These are phyloP conservation scores for Suricata suricatta DNA, from an alignment of 2,113 vertebrate genomes.

Conservation along the genomic window DNA sequence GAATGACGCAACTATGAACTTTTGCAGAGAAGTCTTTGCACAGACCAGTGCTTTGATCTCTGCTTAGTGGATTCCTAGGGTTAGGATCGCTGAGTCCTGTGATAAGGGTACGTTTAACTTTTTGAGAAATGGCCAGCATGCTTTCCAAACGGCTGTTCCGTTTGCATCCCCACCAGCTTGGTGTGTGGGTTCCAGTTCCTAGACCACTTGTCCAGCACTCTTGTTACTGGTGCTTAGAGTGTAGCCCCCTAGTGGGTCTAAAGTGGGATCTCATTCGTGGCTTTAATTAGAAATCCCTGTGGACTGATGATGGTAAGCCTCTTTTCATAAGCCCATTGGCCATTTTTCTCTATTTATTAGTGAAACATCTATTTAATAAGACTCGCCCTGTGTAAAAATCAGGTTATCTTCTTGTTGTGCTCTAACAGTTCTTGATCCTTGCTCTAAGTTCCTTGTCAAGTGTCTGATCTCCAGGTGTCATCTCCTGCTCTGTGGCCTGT, in stretches of 20 bases:
- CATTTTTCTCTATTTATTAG: not conserved
- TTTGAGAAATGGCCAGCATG: not conserved
- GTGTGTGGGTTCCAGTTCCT: not conserved
- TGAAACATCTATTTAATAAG: not conserved
- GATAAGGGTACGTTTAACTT: not conserved
- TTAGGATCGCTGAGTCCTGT: not conserved
- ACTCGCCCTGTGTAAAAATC: not conserved
- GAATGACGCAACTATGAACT: not conserved
- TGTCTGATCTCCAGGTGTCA: not conserved
- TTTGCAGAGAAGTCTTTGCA: not conserved
- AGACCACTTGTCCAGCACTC: accelerated
- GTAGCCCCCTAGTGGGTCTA: not conserved
- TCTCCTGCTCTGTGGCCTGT: not conserved
- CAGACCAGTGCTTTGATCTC: not conserved
- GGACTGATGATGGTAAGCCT: not conserved
- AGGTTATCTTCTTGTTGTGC: not conserved
- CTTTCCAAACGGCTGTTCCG: not conserved
- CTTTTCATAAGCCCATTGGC: not conserved
- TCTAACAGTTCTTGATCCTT: not conserved
- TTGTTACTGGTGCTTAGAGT: not conserved
- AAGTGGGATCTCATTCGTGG: not conserved
- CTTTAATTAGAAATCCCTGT: not conserved
- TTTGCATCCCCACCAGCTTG: not conserved
- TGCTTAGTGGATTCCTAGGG: not conserved
- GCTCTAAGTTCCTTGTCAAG: not conserved